These are phyloP conservation scores for Anthonomus grandis DNA, from an alignment of 1,140 invertebrate genomes.

Conservation along the genomic window DNA sequence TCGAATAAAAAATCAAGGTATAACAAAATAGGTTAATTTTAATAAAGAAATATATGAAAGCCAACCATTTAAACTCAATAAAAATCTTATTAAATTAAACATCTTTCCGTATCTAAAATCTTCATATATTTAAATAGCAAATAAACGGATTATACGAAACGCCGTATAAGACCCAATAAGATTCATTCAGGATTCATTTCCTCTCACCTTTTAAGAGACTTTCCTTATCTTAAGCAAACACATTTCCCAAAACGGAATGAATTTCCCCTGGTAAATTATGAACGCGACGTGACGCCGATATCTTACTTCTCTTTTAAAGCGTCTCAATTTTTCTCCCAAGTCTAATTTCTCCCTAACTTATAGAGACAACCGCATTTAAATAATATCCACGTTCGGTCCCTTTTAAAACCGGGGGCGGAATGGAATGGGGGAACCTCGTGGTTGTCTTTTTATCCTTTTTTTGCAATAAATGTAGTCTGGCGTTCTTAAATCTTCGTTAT, in stretches of 20 bases:
- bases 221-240: constrained; percentile 12
- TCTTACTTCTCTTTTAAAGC: constrained; percentile 6
- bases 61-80: no score
- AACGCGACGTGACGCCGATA: constrained; percentile 17
- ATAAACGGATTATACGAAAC: no score
- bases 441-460: constrained; percentile 1
- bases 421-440: no score
- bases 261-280: constrained; percentile 6
- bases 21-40: no score
- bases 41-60: no score
- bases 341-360: constrained; percentile 23
- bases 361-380: constrained; percentile 26
- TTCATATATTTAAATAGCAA: no score
- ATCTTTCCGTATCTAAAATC: no score
- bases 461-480: constrained; percentile 20
- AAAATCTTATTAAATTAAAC: no score
- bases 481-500: constrained; percentile 18
- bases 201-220: neutral
- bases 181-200: constrained; percentile 7
- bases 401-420: no score
- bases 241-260: constrained; percentile 13
- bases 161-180: no score
- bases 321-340: constrained; percentile 19
- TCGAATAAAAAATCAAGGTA: no score
- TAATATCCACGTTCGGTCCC: constrained; percentile 20